Evolutionary conservation across 2,113 vertebrate genomes (phyloP).

Genomic region (Chaenogobius annularis): DNA sequence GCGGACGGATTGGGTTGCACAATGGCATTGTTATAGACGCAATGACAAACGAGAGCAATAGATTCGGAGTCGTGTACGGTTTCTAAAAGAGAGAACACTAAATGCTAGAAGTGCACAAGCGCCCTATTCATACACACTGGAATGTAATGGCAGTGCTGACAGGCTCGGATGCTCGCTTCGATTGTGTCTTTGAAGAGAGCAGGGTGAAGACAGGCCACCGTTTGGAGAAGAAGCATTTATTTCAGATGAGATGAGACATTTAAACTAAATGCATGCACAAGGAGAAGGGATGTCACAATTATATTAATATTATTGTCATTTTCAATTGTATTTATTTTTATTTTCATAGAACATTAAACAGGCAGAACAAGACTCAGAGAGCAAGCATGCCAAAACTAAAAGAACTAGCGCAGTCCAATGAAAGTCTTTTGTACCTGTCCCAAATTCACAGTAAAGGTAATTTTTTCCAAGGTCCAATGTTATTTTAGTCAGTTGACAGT

Average conservation of each 20-base stretch:
- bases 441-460: no score
- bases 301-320: no score
- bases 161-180: constrained; percentile 41
- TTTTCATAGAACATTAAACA: no score
- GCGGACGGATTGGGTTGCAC: constrained; percentile 59
- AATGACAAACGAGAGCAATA: constrained; percentile 62
- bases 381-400: no score
- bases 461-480: no score
- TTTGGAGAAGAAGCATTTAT: constrained; percentile 15
- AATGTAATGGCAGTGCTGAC: constrained; percentile 61
- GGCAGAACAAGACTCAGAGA: no score
- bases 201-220: constrained; percentile 46
- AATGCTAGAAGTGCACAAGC: constrained; percentile 59
- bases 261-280: constrained; percentile 12
- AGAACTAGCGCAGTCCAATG: no score
- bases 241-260: constrained; percentile 33
- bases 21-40: constrained; percentile 65
- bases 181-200: constrained; percentile 58
- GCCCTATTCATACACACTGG: constrained; percentile 62
- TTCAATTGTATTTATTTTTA: no score
- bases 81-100: constrained; percentile 67
- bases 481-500: no score
- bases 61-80: constrained; percentile 58
- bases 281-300: background rate
- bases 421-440: background rate